A percentile compares a stretch with the other conserved stretches of the same genome.
Evolutionary conservation across 2,113 vertebrate genomes (phyloP).

Genomic region (Eolophus roseicapilla): DNA sequence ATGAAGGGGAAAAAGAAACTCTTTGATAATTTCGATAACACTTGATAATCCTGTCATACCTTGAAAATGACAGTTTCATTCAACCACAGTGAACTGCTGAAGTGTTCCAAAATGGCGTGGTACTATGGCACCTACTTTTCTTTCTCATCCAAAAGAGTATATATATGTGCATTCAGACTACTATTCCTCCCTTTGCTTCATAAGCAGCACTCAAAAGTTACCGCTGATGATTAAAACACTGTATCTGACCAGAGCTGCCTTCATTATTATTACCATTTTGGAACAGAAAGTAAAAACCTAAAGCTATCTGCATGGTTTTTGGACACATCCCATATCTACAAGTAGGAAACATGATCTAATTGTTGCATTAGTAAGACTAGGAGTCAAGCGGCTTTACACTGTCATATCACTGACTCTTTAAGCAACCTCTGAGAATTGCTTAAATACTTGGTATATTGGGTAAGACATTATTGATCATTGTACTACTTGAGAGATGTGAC

Average conservation of each 20-base stretch:
- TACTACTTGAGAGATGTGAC: neutral
- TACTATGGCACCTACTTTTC: neutral
- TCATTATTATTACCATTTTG: neutral
- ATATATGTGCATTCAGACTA: neutral
- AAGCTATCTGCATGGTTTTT: neutral
- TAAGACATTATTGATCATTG: neutral
- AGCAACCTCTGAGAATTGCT: neutral
- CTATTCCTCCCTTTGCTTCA: neutral
- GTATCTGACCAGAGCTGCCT: neutral
- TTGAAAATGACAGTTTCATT: constrained; percentile 25
- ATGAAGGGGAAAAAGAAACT: neutral
- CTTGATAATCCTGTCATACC: neutral
- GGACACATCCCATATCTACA: neutral
- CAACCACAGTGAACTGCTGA: neutral
- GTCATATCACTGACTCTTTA: neutral
- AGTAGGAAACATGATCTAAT: neutral
- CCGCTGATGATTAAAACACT: neutral
- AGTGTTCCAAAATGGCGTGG: neutral
- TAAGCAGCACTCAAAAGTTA: neutral
- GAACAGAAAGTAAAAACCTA: neutral
- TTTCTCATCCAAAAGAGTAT: neutral
- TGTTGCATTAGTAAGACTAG: neutral
- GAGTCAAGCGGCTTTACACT: neutral
- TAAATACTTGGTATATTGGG: neutral
- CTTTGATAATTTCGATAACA: neutral